Percentiles rank a stretch among this genome's conserved stretches.
phyloP scores from a whole-genome alignment of 64 coral and sea anemone genomes.

The Hydrozoanthus tunicans region DNA sequence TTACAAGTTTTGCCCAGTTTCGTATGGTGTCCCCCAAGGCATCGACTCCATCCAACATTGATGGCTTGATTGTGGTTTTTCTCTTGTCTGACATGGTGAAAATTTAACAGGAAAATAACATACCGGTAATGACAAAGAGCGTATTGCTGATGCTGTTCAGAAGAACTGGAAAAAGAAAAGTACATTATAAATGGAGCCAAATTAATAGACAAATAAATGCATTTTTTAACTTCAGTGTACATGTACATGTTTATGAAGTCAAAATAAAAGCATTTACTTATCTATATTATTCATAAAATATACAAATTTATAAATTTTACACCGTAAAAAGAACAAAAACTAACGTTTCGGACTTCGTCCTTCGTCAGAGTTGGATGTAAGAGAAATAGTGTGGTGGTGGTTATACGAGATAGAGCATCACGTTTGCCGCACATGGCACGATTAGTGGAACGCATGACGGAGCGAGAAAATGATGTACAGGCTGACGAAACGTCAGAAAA shows the following conservation, averaged over 20 bases:
- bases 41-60: conserved; percentile 57
- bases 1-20: conserved; percentile 58
- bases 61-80: conserved; percentile 53
- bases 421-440: not conserved
- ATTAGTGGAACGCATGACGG: conserved; percentile 19
- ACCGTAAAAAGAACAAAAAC: no score
- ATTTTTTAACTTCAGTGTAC: conserved; percentile 53
- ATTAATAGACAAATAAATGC: conserved; percentile 57
- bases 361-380: no score
- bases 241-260: conserved; percentile 53
- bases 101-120: conserved; percentile 52
- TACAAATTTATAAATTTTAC: no score
- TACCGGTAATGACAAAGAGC: conserved; percentile 50
- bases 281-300: conserved; percentile 33
- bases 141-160: conserved; percentile 59
- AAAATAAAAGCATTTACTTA: conserved; percentile 63
- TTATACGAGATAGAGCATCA: conserved; percentile 1
- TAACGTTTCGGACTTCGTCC: no score
- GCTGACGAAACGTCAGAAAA: not conserved
- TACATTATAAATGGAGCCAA: conserved; percentile 60
- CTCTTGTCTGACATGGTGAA: conserved; percentile 45
- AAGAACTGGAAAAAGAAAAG: conserved; percentile 64
- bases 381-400: no score
- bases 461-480: conserved; percentile 8
- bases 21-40: conserved; percentile 57